phyloP scores from a whole-genome alignment of 2,888 invertebrate species.

The Phasia obesa region DNA sequence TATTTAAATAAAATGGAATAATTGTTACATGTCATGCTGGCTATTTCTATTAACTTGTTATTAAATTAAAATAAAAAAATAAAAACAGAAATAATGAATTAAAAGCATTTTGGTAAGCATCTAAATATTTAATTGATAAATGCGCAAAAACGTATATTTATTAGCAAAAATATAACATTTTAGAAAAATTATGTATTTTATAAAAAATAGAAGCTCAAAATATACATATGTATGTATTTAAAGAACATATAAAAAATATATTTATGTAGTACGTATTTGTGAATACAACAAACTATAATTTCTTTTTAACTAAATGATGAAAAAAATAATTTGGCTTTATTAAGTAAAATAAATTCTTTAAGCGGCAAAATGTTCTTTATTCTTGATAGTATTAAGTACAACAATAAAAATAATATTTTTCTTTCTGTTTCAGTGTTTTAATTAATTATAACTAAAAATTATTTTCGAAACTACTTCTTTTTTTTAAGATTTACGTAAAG shows the following conservation, averaged over 20 bases:
- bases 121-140: constrained; percentile 42
- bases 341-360: constrained; percentile 54
- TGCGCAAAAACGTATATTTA: constrained; percentile 13
- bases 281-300: constrained; percentile 5
- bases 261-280: constrained; percentile 1
- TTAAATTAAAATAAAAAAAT: constrained; percentile 10
- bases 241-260: constrained; percentile 43
- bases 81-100: background rate
- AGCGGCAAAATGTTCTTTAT: constrained; percentile 41
- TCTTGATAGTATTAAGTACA: constrained; percentile 47
- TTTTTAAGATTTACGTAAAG: background rate
- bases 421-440: constrained; percentile 18
- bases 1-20: constrained; percentile 66
- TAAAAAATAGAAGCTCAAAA: constrained; percentile 30
- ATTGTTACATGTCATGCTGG: constrained; percentile 30
- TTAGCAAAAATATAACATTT: background rate
- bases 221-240: no score
- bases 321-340: constrained; percentile 33
- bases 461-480: background rate
- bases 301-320: constrained; percentile 32
- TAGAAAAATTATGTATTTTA: constrained; percentile 13
- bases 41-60: background rate
- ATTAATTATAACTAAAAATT: constrained; percentile 4
- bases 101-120: constrained; percentile 29
- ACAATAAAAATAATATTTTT: constrained; percentile 14